phyloP scores from a whole-genome alignment of 1,140 invertebrate species.

The Sinonovacula constricta region DNA sequence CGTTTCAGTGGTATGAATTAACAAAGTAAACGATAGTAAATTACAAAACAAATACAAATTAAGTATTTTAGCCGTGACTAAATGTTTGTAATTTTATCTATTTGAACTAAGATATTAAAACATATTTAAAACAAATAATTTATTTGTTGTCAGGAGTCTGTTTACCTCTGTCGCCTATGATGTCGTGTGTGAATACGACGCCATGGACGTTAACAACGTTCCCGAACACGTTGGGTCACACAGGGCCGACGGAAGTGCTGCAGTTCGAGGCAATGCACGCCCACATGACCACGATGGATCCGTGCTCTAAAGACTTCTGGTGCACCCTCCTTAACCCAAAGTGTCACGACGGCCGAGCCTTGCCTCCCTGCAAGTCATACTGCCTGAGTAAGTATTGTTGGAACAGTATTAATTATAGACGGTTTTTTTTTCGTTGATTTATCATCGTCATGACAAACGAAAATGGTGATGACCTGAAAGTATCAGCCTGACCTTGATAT shows the following conservation, averaged over 20 bases:
- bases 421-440: too few relatives aligned
- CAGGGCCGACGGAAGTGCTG: conserved; percentile 24
- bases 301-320: conserved; percentile 44
- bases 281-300: background rate
- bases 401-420: too few relatives aligned
- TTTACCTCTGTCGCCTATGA: conserved; percentile 4
- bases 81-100: too few relatives aligned
- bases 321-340: conserved; percentile 43
- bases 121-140: too few relatives aligned
- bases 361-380: conserved; percentile 43
- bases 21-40: too few relatives aligned
- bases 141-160: conserved; percentile 36
- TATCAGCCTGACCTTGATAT: too few relatives aligned
- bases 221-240: conserved; percentile 43
- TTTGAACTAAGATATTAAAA: too few relatives aligned
- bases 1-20: too few relatives aligned
- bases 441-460: too few relatives aligned
- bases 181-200: conserved; percentile 17
- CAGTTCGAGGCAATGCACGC: conserved; percentile 2
- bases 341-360: conserved; percentile 5
- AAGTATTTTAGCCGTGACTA: too few relatives aligned
- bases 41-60: too few relatives aligned
- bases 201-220: conserved; percentile 21
- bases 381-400: conserved; percentile 26
- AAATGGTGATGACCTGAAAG: too few relatives aligned